These are phyloP conservation scores for Theonella swinhoei DNA, from an alignment of 37 sponge, comb jelly and placozoan species.

Conservation along the genomic window DNA sequence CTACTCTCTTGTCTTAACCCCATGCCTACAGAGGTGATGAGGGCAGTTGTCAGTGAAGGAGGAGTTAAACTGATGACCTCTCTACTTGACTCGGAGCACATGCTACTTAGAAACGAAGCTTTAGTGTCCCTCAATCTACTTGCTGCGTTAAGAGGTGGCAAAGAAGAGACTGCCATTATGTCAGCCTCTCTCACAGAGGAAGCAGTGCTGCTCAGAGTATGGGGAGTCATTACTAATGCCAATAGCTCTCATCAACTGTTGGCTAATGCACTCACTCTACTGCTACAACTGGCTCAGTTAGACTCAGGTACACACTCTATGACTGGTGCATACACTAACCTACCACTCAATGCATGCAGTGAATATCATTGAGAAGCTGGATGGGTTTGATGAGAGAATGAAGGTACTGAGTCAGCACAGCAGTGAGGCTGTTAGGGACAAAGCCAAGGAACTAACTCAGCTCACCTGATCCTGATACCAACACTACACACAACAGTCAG, in stretches of 20 bases:
- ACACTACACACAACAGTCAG: no score
- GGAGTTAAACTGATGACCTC: constrained; percentile 47
- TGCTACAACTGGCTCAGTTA: background rate
- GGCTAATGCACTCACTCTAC: background rate
- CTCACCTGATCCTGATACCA: no score
- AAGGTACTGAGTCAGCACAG: background rate
- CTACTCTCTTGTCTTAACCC: background rate
- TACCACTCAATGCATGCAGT: no score
- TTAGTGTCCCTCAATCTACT: constrained; percentile 61
- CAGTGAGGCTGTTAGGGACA: background rate
- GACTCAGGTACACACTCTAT: no score
- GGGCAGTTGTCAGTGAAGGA: constrained; percentile 20
- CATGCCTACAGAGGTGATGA: constrained; percentile 21
- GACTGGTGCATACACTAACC: no score
- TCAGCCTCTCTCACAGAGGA: background rate
- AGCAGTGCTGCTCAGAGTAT: background rate
- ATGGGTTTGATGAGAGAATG: background rate
- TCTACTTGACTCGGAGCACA: constrained; percentile 54
- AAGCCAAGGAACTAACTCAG: background rate
- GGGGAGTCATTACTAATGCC: background rate
- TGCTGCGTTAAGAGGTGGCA: constrained; percentile 24
- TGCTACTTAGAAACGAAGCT: constrained; percentile 61
- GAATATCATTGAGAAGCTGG: background rate
- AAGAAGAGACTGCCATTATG: background rate
- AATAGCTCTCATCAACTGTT: background rate